A percentile compares a stretch with the other conserved stretches of the same genome.
These are phyloP conservation scores for Chrysomela aeneicollis DNA, from an alignment of 2,888 invertebrate genomes.

Conservation along the genomic window DNA sequence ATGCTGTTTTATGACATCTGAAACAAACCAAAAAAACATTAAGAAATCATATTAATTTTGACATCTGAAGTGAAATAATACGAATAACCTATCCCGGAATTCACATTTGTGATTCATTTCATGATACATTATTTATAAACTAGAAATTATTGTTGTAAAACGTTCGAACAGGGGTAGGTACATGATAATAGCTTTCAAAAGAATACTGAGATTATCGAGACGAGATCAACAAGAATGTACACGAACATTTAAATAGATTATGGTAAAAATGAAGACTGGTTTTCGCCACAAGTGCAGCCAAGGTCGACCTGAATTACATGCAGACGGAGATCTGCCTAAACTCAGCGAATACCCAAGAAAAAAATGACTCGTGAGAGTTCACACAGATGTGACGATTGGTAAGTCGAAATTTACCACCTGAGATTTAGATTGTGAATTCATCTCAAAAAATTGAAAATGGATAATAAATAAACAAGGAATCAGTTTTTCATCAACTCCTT, in stretches of 20 bases:
- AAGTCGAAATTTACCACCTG: no score
- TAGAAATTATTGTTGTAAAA: not conserved
- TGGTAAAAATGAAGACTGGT: constrained; percentile 47
- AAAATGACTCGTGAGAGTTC: no score
- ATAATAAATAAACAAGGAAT: no score
- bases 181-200: not conserved
- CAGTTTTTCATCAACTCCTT: no score
- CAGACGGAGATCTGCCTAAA: constrained; percentile 1
- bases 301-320: constrained; percentile 49
- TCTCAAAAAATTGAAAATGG: no score
- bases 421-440: no score
- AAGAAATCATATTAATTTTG: not conserved
- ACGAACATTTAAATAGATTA: constrained; percentile 37
- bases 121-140: not conserved
- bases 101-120: no score
- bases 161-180: not conserved
- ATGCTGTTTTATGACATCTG: constrained; percentile 67
- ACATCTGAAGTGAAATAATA: no score
- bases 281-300: constrained; percentile 48
- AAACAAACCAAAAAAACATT: constrained; percentile 48
- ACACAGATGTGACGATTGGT: no score
- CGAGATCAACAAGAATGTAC: constrained; percentile 26
- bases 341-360: no score
- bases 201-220: not conserved
- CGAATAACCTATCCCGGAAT: no score